Evolutionary conservation across 2,888 invertebrate species (phyloP).

Genomic region (Cantharis nigra): DNA sequence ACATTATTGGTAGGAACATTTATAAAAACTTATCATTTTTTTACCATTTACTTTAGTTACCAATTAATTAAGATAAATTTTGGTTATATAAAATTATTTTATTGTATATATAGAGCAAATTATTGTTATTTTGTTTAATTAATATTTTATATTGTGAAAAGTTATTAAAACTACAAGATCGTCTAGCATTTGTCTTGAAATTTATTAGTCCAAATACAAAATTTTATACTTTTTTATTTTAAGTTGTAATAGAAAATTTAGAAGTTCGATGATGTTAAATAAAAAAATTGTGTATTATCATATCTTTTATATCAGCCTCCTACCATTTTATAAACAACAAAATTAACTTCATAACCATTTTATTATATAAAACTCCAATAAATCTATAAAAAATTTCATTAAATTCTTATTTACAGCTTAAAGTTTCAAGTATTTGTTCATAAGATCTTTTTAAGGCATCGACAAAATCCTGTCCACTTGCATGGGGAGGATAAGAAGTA

Average conservation of each 20-base stretch:
- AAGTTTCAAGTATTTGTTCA: conserved; percentile 66
- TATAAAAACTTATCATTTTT: not conserved
- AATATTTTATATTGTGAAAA: not conserved
- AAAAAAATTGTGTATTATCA: not conserved
- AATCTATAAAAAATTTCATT: not conserved
- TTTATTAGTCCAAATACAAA: not conserved
- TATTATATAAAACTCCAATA: not conserved
- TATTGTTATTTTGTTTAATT: not conserved
- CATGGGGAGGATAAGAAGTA: conserved; percentile 75
- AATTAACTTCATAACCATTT: not conserved
- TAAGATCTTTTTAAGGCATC: conserved; percentile 73
- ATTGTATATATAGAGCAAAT: not conserved
- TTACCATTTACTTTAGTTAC: not conserved
- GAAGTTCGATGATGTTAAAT: not conserved
- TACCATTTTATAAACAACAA: not conserved
- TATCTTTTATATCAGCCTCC: not conserved
- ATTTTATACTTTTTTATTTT: not conserved
- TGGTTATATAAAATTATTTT: not conserved
- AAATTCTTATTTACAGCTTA: not conserved
- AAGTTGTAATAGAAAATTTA: not conserved
- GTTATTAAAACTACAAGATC: not conserved
- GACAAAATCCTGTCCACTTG: conserved; percentile 73
- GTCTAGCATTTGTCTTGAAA: not conserved
- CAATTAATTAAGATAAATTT: not conserved
- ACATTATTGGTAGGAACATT: not conserved